Evolutionary conservation across 2,113 vertebrate genomes (phyloP), one percentile per base, ranked within the genome.

Genomic region (Pomatorhinus ruficollis): DNA sequence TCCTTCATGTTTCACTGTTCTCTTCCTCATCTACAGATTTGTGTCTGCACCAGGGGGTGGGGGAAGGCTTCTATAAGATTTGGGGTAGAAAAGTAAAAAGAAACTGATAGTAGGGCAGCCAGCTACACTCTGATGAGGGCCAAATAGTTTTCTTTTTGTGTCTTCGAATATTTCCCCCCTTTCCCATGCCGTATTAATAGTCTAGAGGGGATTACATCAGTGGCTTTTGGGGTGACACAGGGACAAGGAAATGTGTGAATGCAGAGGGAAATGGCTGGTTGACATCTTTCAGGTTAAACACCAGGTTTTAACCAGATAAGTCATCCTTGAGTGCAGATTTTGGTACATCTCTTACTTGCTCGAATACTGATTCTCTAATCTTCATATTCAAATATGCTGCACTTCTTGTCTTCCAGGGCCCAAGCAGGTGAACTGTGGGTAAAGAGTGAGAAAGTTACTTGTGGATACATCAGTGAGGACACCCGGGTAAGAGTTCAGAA

Each of bases 361-460:
- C 37, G 72, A 39, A 11, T 84, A 52, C 2, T 44, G 42, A 37
- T 35, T 39, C 18, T 90, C 11, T 79, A 4, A n/a, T 75, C 22
- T 50, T 76, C 21, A 9, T 33, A n/a, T 69, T 78, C 15, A 50
- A 87, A 70, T 75, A 16, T 11, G 85, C 33, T 77, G 57, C 12
- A 8, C 50, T 87, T 12, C 53, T 52, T 86, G 86, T 60, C 64
- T 97, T 95, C n/a, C 71, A 99, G 99, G 97, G 99, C 99, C 4
- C 99, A 99, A 96, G 99, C 99, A 75, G 99, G 99, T 95, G 99
- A 99, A 63, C 98, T 99, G 24, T 99, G 99, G 99, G 99, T 99
- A 21, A 99, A 99, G 96, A 99, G 99, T 82, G 99, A 99, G 96
- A 99, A 99, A 93, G 99, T 99, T 91, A 99, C 99, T 40, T 99